Base-by-base conservation (phyloP, 2,888 invertebrate species). In the Chromoteleia sp. region DNA sequence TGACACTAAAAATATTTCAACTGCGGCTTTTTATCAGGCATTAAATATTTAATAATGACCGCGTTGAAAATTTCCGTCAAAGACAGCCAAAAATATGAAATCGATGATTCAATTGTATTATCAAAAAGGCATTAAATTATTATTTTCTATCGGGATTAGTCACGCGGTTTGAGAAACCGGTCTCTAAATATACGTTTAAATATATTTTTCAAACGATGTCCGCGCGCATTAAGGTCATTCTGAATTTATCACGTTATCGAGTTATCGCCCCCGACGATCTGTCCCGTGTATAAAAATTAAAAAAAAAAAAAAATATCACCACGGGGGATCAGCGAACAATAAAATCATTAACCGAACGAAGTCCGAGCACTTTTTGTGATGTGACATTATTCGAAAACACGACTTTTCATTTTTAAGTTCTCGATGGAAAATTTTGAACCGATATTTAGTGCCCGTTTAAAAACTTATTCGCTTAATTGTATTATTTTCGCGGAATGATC, bases 221-320 rank as follows among this genome's bases (percentile, higher is more conserved):
- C 14, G 48, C 14, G 7, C 21, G 21, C 59, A 50, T 33, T 68
- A 56, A 68, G 56, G 43, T 19, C 56, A 25, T 2, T 12, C 50
- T 29, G 48, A 48, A 70, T 56, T 56, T 56, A 68, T 29, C 59
- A 12, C 48, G 15, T 70, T 70, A 70, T 59, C 70, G 70, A 70
- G 48, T 58, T 70, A 70, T 70, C 70, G 36, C 14, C 8, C 30
- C 21, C 29, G 25, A 43, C 30, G 45, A 68, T 68, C 59, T 58
- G 8, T 25, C 45, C 29, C 21, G 21, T 7, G 7, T 48, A 33
- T 17, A 59, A 73, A 63, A 54, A 43, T 52, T 54, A 21, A n/a
- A n/a, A 6, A 2, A 19, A 45, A 21, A 15, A 45, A 50, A 71
- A 71, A 59, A 61, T 39, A 59, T 41, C 58, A 15, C 33, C 8